Base-by-base conservation (phyloP, 2,888 invertebrate species). In the Meiosimyza decipiens region DNA sequence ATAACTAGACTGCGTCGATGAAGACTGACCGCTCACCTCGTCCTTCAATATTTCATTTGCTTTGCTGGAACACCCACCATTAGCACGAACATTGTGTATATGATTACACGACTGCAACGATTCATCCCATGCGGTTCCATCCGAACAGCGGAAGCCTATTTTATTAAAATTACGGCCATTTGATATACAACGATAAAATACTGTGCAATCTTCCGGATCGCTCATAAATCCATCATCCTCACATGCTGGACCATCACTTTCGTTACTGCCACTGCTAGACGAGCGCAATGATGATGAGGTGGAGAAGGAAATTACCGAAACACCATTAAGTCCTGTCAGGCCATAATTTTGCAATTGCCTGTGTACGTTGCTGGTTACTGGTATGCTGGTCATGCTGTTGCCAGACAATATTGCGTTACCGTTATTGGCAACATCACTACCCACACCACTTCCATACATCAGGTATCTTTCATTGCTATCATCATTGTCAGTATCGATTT, bases 91-190 rank as follows among this genome's bases (percentile, higher is more conserved):
- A 49, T 81, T 77, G 82, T 93, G 90, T 64, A 90, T 88, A 83
- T 94, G 91, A 84, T 95, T 94, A 84, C 95, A 95, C 65, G 91
- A 90, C 82, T 90, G 88, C 73, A 91, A 86, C 68, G 89, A 87
- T 72, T 90, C 89, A 86, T 94, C 93, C 94, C 94, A 95, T 50
- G 92, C 91, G 6, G 94, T 95, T 66, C 93, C 94, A 71, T 91
- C 90, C 4, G 91, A 92, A 84, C 95, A 95, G 15, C 88, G 88
- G 83, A 93, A 95, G 75, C 93, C 91, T 82, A 92, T 92, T 85
- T 90, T 91, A 63, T 87, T 90, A 79, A 88, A 92, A 74, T 90
- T 90, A 47, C 89, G 87, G 0, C 90, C 91, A 81, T 90, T 89
- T 73, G 89, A 88, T 28, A 94, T 93, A 85, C 95, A 95, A 77